Evolutionary conservation across 2,797 vertebrate genomes (phyloP).

Genomic region (Holocentrus rufus): DNA sequence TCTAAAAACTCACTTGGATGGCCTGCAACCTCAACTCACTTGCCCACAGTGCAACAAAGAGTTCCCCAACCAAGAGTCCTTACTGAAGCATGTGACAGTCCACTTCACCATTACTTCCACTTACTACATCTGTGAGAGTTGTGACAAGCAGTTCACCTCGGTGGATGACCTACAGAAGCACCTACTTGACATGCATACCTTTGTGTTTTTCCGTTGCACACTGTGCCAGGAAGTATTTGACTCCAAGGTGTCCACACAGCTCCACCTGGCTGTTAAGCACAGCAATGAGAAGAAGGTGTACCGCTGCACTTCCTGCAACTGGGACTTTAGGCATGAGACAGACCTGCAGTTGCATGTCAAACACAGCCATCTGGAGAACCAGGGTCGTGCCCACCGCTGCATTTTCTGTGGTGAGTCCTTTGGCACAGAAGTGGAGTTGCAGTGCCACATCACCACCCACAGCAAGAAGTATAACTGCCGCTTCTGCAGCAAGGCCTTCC

Average conservation of each 20-base stretch:
- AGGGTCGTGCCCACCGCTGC: conserved; percentile 94
- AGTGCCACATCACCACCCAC: conserved; percentile 98
- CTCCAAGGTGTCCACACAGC: conserved; percentile 97
- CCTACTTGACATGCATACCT: conserved; percentile 98
- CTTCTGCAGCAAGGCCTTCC: conserved; percentile 98
- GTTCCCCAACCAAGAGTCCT: conserved; percentile 95
- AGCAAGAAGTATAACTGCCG: conserved; percentile 99
- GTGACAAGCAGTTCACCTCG: conserved; percentile 97
- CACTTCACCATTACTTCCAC: conserved; percentile 98
- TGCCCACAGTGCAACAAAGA: conserved; percentile 99
- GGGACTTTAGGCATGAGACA: conserved; percentile 96
- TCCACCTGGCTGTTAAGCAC: conserved; percentile 97
- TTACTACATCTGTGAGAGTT: conserved; percentile 98
- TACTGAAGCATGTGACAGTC: conserved; percentile 95
- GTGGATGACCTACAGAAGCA: conserved; percentile 98
- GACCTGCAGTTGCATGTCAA: conserved; percentile 97
- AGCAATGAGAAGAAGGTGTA: conserved; percentile 98
- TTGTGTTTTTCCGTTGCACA: conserved; percentile 97
- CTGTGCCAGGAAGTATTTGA: conserved; percentile 98
- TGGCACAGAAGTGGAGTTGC: conserved; percentile 96
- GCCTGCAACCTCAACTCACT: conserved; percentile 90
- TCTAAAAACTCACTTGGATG: conserved; percentile 96
- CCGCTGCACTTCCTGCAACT: conserved; percentile 96
- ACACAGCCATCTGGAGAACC: conserved; percentile 97
- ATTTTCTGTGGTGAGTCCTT: conserved; percentile 98